These are phyloP conservation scores for Pseudonaja textilis DNA, from an alignment of 2,113 vertebrate genomes.

Conservation along the genomic window DNA sequence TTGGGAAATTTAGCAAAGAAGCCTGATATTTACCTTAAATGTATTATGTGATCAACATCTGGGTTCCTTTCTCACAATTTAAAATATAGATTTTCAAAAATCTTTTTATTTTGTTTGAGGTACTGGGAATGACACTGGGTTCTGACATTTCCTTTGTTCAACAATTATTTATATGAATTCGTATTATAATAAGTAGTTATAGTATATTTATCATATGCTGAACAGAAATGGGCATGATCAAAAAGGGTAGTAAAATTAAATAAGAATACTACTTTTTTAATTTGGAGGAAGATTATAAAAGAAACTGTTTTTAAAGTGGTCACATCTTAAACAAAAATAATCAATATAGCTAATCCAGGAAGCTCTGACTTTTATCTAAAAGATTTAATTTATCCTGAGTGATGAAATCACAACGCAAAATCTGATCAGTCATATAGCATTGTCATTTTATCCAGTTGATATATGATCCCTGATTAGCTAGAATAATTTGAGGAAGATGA, in stretches of 20 bases:
- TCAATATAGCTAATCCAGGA: neutral
- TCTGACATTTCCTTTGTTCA: neutral
- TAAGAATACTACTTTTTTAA: neutral
- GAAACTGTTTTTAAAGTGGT: neutral
- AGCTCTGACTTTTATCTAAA: neutral
- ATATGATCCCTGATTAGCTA: neutral
- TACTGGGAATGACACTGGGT: neutral
- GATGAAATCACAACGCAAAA: neutral
- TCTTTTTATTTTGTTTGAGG: neutral
- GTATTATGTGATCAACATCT: neutral
- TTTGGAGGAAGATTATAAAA: neutral
- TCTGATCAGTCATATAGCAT: neutral
- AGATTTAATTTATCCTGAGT: neutral
- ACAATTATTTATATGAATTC: neutral
- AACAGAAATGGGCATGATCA: neutral
- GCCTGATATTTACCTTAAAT: neutral
- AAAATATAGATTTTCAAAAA: neutral
- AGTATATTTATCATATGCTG: neutral
- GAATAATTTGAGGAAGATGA: neutral
- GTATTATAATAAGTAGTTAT: neutral
- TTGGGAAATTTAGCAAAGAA: constrained; percentile 20
- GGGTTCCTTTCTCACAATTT: neutral
- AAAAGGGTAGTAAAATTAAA: neutral
- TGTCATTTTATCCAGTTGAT: neutral
- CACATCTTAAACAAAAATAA: neutral